These are phyloP conservation scores for Thecophora atra DNA, from an alignment of 2,888 invertebrate genomes.

Conservation along the genomic window DNA sequence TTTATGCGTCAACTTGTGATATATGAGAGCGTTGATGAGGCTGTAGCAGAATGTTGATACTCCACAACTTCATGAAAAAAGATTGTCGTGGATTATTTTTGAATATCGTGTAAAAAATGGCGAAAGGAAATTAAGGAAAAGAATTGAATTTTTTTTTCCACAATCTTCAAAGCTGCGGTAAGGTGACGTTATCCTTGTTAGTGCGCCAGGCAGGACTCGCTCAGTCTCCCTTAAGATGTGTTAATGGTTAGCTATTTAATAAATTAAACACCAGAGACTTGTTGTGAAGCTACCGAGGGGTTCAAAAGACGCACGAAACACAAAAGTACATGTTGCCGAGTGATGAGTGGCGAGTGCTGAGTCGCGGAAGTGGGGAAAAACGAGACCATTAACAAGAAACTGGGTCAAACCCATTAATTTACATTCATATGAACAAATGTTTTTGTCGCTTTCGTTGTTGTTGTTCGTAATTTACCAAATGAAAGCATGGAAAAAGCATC, in stretches of 20 bases:
- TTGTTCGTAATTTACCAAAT: background rate
- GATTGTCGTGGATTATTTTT: background rate
- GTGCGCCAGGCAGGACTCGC: background rate
- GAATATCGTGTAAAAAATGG: no score
- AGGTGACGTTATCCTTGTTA: no score
- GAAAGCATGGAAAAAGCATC: no score
- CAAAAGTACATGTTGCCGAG: background rate
- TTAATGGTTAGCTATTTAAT: constrained; percentile 30
- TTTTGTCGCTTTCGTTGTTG: constrained; percentile 11
- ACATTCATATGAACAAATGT: background rate
- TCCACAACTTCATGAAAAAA: background rate
- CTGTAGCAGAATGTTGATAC: background rate
- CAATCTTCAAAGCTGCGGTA: no score
- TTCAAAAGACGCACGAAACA: background rate
- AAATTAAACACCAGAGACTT: constrained; percentile 31
- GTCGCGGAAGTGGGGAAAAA: background rate
- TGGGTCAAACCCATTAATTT: constrained; percentile 32
- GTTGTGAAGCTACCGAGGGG: background rate
- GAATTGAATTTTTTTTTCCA: no score
- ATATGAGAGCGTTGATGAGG: constrained; percentile 29
- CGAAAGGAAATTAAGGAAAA: no score
- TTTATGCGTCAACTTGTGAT: constrained; percentile 23
- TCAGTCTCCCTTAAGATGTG: constrained; percentile 15
- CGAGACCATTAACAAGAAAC: constrained; percentile 17
- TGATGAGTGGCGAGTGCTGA: background rate